Conservation (phyloP, 2,888 invertebrate genomes). For the Cerceris rybyensis region DNA sequence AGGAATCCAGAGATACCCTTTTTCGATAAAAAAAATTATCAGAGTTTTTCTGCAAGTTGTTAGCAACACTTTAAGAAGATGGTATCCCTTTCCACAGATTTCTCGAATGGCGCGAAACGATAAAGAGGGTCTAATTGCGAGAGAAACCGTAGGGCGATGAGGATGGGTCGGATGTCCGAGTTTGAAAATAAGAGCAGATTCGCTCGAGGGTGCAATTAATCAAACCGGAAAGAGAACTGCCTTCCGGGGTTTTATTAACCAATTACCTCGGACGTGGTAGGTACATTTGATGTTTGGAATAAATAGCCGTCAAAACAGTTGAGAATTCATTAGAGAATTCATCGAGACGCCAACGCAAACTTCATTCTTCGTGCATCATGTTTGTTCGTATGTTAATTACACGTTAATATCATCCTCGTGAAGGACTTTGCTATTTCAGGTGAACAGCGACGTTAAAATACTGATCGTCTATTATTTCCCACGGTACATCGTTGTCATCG, state of each 20-base stretch:
- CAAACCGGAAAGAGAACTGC: constrained; percentile 70
- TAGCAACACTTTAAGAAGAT: constrained; percentile 15
- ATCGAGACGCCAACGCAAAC: constrained; percentile 34
- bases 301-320: constrained; percentile 67
- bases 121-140: constrained; percentile 48
- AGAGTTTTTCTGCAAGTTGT: constrained; percentile 23
- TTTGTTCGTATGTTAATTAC: constrained; percentile 44
- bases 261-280: constrained; percentile 69
- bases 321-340: constrained; percentile 67
- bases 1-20: too few species aligned
- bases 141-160: constrained; percentile 9
- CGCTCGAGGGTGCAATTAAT: constrained; percentile 71
- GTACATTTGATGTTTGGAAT: constrained; percentile 69
- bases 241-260: constrained; percentile 74
- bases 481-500: too few species aligned
- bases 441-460: too few species aligned
- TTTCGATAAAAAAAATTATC: background rate
- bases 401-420: too few species aligned
- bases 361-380: constrained; percentile 35
- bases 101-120: constrained; percentile 33
- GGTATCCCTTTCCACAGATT: constrained; percentile 17
- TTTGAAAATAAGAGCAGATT: constrained; percentile 60
- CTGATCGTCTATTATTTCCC: too few species aligned
- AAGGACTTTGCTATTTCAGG: too few species aligned
- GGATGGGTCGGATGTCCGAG: constrained; percentile 47